These are phyloP conservation scores for Lycocorax pyrrhopterus DNA, from an alignment of 2,113 vertebrate genomes.

Conservation along the genomic window DNA sequence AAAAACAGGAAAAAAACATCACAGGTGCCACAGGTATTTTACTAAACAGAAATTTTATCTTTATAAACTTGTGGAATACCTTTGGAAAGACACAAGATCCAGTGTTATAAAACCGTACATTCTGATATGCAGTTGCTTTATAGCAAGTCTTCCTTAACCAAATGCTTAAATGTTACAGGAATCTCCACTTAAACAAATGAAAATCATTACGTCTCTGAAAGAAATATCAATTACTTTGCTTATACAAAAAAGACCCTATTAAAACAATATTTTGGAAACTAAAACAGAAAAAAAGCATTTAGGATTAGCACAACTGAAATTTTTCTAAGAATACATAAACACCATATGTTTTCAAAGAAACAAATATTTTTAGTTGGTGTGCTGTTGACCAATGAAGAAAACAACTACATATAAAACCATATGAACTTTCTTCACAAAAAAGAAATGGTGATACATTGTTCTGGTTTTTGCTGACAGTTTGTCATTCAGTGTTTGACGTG, in stretches of 20 bases:
- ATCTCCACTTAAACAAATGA: neutral
- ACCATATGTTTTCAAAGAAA: slow-evolving; percentile 50
- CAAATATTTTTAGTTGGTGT: slow-evolving; percentile 28
- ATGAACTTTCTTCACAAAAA: neutral
- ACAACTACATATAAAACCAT: neutral
- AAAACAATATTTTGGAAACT: slow-evolving; percentile 6
- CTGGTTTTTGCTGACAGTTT: neutral
- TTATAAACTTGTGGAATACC: neutral
- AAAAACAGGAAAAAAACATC: neutral
- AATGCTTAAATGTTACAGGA: neutral
- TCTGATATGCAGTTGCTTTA: neutral
- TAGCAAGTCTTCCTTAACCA: neutral
- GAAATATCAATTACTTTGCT: neutral
- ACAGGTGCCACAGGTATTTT: neutral
- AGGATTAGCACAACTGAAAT: slow-evolving; percentile 37
- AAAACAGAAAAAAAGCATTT: slow-evolving; percentile 33
- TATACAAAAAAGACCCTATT: neutral
- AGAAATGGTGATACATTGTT: neutral
- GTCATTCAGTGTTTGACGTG: neutral
- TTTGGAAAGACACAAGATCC: neutral
- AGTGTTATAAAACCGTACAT: neutral
- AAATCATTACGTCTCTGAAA: slow-evolving; percentile 7
- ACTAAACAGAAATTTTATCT: neutral
- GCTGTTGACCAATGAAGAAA: slow-evolving; percentile 19
- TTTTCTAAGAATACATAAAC: slow-evolving; percentile 36